phyloP scores from a whole-genome alignment of 2,888 invertebrate genomes.

The Globia sparganii region DNA sequence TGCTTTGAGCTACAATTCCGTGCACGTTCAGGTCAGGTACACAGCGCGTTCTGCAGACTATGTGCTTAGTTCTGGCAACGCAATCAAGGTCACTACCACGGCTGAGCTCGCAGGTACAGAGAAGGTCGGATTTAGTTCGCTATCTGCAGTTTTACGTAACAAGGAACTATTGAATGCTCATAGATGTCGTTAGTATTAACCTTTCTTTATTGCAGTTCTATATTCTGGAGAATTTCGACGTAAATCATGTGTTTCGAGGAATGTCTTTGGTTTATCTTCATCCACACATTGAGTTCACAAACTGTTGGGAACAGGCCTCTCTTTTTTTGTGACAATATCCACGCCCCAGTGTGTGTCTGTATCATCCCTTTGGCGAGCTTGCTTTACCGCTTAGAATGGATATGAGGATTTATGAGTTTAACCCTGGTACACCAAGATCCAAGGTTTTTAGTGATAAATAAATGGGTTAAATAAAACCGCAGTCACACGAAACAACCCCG shows the following conservation, averaged over 20 bases:
- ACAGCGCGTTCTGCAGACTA: conserved; percentile 12
- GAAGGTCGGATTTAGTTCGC: conserved; percentile 5
- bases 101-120: conserved; percentile 2
- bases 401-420: neutral
- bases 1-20: neutral
- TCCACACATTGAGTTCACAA: no score
- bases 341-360: neutral
- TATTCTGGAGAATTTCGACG: no score
- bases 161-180: neutral
- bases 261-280: neutral
- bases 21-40: conserved; percentile 18
- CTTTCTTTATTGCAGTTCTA: neutral
- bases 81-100: conserved; percentile 42
- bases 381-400: neutral
- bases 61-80: conserved; percentile 12
- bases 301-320: no score
- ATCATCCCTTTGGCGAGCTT: neutral
- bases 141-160: conserved; percentile 20
- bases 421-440: neutral
- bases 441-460: neutral
- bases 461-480: no score
- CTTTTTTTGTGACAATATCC: neutral
- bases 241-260: neutral
- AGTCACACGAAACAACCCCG: no score
- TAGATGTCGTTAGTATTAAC: neutral